Evolutionary conservation across 92 coral and sea anemone species (phyloP).

Genomic region (Palythoa grandiflora): DNA sequence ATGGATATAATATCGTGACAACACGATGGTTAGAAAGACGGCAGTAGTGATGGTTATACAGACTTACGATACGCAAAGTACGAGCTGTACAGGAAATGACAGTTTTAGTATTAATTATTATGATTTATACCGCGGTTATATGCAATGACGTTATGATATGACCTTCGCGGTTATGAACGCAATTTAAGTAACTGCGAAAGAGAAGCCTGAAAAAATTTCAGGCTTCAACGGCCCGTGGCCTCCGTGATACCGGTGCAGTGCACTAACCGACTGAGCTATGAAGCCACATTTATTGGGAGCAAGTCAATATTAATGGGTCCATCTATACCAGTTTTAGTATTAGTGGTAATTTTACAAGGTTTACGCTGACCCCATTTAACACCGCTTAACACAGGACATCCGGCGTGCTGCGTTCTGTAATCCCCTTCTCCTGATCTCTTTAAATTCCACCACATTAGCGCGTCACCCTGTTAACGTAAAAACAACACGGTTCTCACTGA

Average conservation of each 20-base stretch:
- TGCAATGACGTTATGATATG: too few relatives aligned
- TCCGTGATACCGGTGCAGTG: too few relatives aligned
- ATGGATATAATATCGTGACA: too few relatives aligned
- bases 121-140: too few relatives aligned
- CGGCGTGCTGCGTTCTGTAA: constrained; percentile 87
- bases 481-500: too few relatives aligned
- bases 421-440: constrained; percentile 91
- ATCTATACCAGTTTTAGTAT: neutral
- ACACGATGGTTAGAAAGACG: neutral
- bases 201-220: too few relatives aligned
- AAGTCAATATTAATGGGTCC: too few relatives aligned
- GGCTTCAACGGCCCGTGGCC: too few relatives aligned
- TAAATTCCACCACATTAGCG: constrained; percentile 93
- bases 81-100: neutral
- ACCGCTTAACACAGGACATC: constrained; percentile 97
- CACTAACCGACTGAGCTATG: too few relatives aligned
- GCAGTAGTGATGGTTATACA: neutral
- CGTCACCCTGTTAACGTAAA: constrained; percentile 83
- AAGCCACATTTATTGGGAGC: too few relatives aligned
- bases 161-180: too few relatives aligned
- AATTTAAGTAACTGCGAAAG: too few relatives aligned
- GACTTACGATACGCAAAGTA: neutral
- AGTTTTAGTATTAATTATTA: neutral
- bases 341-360: neutral
- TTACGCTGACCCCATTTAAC: constrained; percentile 90